These are phyloP conservation scores for Mesorhabditis spiculigera DNA, from an alignment of 2,888 invertebrate genomes.

Conservation along the genomic window DNA sequence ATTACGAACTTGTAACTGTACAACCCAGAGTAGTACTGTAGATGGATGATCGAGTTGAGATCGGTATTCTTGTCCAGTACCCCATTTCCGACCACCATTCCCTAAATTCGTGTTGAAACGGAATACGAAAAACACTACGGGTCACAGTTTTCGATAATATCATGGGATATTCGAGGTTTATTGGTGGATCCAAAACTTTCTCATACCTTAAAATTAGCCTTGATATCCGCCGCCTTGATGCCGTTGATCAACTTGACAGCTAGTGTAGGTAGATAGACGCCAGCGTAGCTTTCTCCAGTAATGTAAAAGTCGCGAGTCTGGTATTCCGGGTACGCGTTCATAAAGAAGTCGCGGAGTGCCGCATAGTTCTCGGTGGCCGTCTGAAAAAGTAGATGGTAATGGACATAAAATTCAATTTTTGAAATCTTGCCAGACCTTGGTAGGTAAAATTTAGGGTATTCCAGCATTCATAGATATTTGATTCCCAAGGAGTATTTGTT, in stretches of 20 bases:
- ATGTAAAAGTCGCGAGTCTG: slow-evolving; percentile 60
- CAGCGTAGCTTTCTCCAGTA: slow-evolving; percentile 49
- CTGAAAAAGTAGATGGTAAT: slow-evolving; percentile 51
- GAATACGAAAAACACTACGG: no score
- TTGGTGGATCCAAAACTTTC: not conserved
- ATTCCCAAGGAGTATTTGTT: no score
- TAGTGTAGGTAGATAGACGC: slow-evolving; percentile 61
- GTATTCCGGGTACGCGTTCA: slow-evolving; percentile 60
- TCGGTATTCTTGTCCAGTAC: slow-evolving; percentile 31
- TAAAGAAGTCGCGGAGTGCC: slow-evolving; percentile 62
- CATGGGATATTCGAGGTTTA: no score
- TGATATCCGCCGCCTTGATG: slow-evolving; percentile 22
- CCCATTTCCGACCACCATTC: slow-evolving; percentile 44
- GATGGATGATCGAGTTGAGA: slow-evolving; percentile 34
- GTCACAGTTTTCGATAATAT: no score
- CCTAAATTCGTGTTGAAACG: slow-evolving; percentile 18
- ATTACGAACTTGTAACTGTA: not conserved
- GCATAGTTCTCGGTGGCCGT: slow-evolving; percentile 60
- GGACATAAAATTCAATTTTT: no score
- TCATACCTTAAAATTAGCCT: slow-evolving; percentile 26
- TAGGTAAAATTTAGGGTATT: no score
- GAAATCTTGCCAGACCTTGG: no score
- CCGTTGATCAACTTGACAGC: slow-evolving; percentile 24
- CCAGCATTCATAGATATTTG: no score
- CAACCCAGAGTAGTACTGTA: slow-evolving; percentile 36